Base-by-base conservation (phyloP, 2,888 invertebrate genomes). In the Eulithis prunata region DNA sequence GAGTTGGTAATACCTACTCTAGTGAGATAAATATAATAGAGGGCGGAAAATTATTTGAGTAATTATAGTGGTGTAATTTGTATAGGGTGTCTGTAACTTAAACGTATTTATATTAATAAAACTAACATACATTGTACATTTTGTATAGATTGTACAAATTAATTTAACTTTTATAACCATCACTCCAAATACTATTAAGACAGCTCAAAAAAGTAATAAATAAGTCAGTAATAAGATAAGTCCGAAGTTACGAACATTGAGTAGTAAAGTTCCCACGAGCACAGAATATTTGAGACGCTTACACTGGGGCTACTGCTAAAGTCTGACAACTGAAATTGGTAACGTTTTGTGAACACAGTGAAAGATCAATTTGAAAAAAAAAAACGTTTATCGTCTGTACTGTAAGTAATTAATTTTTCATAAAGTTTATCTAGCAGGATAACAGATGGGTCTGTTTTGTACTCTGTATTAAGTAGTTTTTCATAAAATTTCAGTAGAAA, bases 1-100 rank as follows among this genome's bases (percentile, higher is more conserved):
- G 68, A 73, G 75, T 10, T 5, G 75, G 58, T 73, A 72, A 76
- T 71, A 69, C 72, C 64, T 72, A 72, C 54, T 65, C 65, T 58
- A 64, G 56, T 64, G 58, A 65, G 67, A 71, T 72, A 72, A 69
- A 71, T 75, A 63, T 59, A 67, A 66, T 68, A 69, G 36, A 13
- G 62, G 72, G 69, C 32, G 45, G 62, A 57, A 49, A 57, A 54
- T 52, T 62, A 62, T 61, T n/a, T 12, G 38, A 47, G 12, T 32
- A 14, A 32, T 32, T 2, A 1, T 2, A 13, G 10, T 21, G 41
- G 21, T 58, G 58, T 57, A 49, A 57, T 51, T n/a, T 43, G 53
- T 13, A 21, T 43, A 2, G 51, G 58, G 51, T 32, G n/a, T n/a
- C n/a, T n/a, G n/a, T 41, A 38, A 38, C 10, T 38, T n/a, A 51